Base-by-base conservation (phyloP, 2,888 invertebrate genomes). In the Dolichomitus sp. region DNA sequence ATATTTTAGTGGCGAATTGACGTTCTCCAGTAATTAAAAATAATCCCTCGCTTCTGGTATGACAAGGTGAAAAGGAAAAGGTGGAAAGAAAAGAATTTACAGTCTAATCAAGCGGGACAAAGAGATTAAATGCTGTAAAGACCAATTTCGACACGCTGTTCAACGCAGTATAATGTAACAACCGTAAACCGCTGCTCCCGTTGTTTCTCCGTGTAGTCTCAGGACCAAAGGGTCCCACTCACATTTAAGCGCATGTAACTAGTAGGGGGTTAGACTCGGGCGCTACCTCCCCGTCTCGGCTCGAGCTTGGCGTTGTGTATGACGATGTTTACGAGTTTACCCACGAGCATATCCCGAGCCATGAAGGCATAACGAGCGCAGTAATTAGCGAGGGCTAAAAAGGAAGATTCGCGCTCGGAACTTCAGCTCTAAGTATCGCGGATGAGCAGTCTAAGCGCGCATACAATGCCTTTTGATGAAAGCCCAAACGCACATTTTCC, bases 301-400 rank as follows among this genome's bases (percentile, higher is more conserved):
- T 45, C 69, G 42, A 23, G 27, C 19, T 42, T 66, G 45, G 42
- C 54, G n/a, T 66, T 50, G 69, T 79, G 80, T 75, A 69, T 52
- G 69, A 73, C 73, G 23, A 80, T 80, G 83, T 80, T 83, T 80
- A 80, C 76, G 83, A 80, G 83, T 73, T 83, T 83, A 76, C 80
- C 69, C 80, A 63, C 68, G 68, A 73, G 80, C 61, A 54, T 69
- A 80, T 72, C 63, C 61, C 63, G 50, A 63, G 37, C 61, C 73
- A 73, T 61, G 61, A 69, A 77, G 80, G 80, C 73, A 80, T 80
- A 77, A 80, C 76, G 83, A 80, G 83, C 72, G 23, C 59, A 23
- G 80, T 83, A 83, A 83, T 83, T 83, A 83, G 80, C 73, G 50
- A 37, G 48, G 11, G 42, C 80, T 80, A 73, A 77, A 83, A 80